These are phyloP conservation scores for Epizoanthus illoricatus DNA, from an alignment of 92 coral and sea anemone genomes.

Conservation along the genomic window DNA sequence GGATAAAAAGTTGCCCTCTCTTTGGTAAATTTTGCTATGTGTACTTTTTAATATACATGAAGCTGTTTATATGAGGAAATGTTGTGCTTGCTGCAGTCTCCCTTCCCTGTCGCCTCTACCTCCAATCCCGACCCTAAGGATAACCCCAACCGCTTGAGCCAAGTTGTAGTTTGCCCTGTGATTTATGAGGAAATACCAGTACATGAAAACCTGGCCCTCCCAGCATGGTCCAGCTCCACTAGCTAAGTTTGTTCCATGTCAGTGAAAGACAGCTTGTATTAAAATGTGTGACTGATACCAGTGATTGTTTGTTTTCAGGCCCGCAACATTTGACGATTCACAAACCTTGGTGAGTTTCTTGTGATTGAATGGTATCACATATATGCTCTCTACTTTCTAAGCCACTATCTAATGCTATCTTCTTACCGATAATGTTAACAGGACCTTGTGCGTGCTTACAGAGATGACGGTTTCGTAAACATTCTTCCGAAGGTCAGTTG, in stretches of 20 bases:
- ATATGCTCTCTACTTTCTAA: neutral
- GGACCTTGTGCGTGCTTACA: conserved; percentile 69
- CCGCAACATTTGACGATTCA: conserved; percentile 21
- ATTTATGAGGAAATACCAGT: no score
- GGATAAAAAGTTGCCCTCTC: no score
- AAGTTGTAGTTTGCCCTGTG: no score
- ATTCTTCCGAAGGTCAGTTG: conserved; percentile 59
- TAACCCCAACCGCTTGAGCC: no score
- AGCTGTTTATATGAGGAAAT: no score
- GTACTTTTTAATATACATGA: no score
- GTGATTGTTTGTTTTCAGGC: conserved; percentile 9
- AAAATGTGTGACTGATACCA: neutral
- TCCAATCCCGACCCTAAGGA: no score
- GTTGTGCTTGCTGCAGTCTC: no score
- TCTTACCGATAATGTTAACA: neutral
- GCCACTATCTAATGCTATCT: neutral
- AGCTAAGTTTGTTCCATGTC: neutral
- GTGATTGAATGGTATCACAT: neutral
- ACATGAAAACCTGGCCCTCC: no score
- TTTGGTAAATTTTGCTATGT: no score
- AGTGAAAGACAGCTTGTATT: neutral
- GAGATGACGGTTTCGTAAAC: conserved; percentile 55
- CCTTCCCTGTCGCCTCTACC: no score
- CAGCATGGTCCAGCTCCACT: neutral
- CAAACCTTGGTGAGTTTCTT: conserved; percentile 27